Evolutionary conservation across 2,113 vertebrate species (phyloP).

Genomic region (Oriolus oriolus): DNA sequence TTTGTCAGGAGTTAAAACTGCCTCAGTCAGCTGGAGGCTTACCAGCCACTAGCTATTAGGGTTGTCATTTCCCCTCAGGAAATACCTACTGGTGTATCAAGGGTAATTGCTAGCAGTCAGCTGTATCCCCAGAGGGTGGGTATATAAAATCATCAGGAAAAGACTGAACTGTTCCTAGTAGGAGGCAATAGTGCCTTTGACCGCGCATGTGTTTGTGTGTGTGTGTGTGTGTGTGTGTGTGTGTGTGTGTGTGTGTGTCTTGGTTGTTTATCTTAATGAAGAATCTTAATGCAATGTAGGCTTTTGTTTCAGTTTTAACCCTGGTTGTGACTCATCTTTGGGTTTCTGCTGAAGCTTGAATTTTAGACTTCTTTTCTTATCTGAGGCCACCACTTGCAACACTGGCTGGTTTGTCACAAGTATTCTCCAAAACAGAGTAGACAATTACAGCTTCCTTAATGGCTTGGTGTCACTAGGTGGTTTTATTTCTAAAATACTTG

Average conservation of each 20-base stretch:
- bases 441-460: slow-evolving; percentile 35
- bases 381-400: slow-evolving; percentile 15
- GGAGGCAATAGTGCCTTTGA: not conserved
- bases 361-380: slow-evolving; percentile 39
- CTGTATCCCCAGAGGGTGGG: slow-evolving; percentile 34
- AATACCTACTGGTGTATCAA: slow-evolving; percentile 64
- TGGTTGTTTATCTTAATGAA: slow-evolving; percentile 38
- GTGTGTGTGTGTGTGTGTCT: not conserved
- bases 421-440: slow-evolving; percentile 8
- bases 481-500: slow-evolving; percentile 36
- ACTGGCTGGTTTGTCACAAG: slow-evolving; percentile 9
- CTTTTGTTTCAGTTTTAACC: slow-evolving; percentile 49
- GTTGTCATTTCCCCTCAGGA: slow-evolving; percentile 60
- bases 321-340: slow-evolving; percentile 9
- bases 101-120: slow-evolving; percentile 56
- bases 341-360: slow-evolving; percentile 26
- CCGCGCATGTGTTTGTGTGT: not conserved
- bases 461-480: not conserved
- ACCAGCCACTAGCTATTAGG: slow-evolving; percentile 40
- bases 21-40: slow-evolving; percentile 23
- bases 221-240: not conserved
- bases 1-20: slow-evolving; percentile 35
- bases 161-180: slow-evolving; percentile 9
- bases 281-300: not conserved
- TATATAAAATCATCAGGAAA: slow-evolving; percentile 48